Evolutionary conservation across 2,888 invertebrate genomes (phyloP).

Genomic region (Conops quadrifasciatus): DNA sequence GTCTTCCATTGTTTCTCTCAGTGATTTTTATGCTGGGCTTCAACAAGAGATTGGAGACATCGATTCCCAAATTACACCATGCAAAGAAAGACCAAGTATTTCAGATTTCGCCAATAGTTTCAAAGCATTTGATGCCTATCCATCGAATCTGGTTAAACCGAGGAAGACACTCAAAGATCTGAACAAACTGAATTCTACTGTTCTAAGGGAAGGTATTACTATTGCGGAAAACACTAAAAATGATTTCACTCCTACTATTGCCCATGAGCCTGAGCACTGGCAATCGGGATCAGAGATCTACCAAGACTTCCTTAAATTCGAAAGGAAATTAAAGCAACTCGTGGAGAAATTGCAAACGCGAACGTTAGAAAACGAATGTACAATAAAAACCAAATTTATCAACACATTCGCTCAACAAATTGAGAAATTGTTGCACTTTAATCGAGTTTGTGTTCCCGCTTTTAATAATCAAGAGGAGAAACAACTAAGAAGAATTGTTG

Average conservation of each 20-base stretch:
- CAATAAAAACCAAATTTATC: constrained; percentile 48
- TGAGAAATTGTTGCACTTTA: constrained; percentile 51
- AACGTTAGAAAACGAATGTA: constrained; percentile 44
- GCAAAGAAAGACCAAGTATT: constrained; percentile 45
- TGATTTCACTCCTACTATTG: neutral
- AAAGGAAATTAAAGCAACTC: constrained; percentile 49
- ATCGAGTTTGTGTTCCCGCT: constrained; percentile 45
- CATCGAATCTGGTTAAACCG: constrained; percentile 53
- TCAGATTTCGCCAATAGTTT: constrained; percentile 54
- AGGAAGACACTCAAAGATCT: constrained; percentile 48
- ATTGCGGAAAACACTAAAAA: neutral
- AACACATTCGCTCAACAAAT: constrained; percentile 54
- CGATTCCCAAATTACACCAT: constrained; percentile 43
- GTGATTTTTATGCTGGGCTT: constrained; percentile 49
- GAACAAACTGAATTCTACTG: constrained; percentile 48
- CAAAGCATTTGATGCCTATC: constrained; percentile 56
- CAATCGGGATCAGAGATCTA: constrained; percentile 48
- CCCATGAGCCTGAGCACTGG: constrained; percentile 41
- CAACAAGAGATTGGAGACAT: constrained; percentile 48
- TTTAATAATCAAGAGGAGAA: constrained; percentile 49
- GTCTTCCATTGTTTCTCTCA: constrained; percentile 50
- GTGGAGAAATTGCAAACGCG: constrained; percentile 45
- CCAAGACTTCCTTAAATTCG: constrained; percentile 53
- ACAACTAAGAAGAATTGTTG: constrained; percentile 47
- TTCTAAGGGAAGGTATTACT: constrained; percentile 36